A percentile compares a stretch with the other conserved stretches of the same genome.
Evolutionary conservation across 2,113 vertebrate genomes (phyloP).

Genomic region (Cyanocitta stelleri): DNA sequence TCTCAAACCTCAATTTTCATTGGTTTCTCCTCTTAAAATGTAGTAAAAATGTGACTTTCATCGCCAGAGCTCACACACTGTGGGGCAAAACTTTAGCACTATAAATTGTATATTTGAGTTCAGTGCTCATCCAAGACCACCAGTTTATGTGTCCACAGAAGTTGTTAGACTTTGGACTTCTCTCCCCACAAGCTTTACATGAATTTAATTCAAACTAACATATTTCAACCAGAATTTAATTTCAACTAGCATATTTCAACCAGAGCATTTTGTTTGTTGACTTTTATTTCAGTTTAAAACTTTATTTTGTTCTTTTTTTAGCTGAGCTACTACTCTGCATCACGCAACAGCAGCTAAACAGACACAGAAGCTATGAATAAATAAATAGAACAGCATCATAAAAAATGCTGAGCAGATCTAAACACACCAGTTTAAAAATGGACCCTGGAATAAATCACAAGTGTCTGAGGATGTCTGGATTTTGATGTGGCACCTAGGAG

Average conservation of each 20-base stretch:
- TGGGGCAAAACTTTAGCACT: not conserved
- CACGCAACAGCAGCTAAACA: not conserved
- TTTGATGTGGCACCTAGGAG: not conserved
- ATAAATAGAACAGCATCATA: not conserved
- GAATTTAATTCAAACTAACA: not conserved
- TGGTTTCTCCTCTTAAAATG: not conserved
- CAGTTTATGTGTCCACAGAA: not conserved
- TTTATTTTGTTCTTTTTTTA: not conserved
- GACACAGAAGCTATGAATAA: not conserved
- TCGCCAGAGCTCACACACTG: not conserved
- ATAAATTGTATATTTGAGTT: not conserved
- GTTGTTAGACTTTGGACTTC: not conserved
- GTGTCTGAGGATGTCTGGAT: not conserved
- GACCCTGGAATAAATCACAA: not conserved
- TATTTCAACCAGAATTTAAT: not conserved
- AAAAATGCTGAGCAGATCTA: not conserved
- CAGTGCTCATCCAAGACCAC: not conserved
- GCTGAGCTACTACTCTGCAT: not conserved
- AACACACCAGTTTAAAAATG: not conserved
- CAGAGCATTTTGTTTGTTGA: not conserved
- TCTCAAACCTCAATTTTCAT: not conserved
- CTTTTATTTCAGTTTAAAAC: not conserved
- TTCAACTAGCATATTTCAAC: not conserved
- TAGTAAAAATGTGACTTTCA: not conserved
- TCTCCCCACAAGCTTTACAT: not conserved